Evolutionary conservation across 1,140 invertebrate species (phyloP).

Genomic region (Arctopsyche grandis): DNA sequence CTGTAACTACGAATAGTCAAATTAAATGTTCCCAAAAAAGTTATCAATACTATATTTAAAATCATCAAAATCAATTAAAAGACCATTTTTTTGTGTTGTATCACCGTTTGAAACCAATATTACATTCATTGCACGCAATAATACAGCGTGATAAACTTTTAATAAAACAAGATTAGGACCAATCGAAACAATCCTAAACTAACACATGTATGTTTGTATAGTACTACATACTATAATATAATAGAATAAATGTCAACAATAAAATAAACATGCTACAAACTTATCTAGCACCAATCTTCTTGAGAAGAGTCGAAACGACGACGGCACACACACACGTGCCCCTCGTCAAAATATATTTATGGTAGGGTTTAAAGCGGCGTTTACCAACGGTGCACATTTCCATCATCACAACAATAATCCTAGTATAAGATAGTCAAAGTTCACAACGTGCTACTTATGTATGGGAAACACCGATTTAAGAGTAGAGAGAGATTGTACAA

Average conservation of each 20-base stretch:
- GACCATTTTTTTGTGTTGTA: no score
- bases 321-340: no score
- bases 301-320: not conserved
- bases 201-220: not conserved
- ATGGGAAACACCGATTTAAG: not conserved
- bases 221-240: no score
- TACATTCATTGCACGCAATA: no score
- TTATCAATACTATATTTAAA: no score
- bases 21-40: constrained; percentile 4
- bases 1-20: not conserved
- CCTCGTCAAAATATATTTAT: no score
- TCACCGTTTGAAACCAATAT: no score
- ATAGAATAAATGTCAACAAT: constrained; percentile 37
- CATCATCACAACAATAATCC: not conserved
- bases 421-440: constrained; percentile 8
- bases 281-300: constrained; percentile 46
- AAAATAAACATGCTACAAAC: constrained; percentile 37
- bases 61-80: no score
- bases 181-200: constrained; percentile 42
- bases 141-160: not conserved
- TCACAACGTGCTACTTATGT: not conserved
- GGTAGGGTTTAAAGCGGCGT: no score
- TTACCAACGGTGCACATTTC: no score
- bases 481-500: not conserved
- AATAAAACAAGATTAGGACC: constrained; percentile 26